These are phyloP conservation scores for Anolis apletophallus DNA, from an alignment of 2,797 vertebrate genomes.

Conservation along the genomic window DNA sequence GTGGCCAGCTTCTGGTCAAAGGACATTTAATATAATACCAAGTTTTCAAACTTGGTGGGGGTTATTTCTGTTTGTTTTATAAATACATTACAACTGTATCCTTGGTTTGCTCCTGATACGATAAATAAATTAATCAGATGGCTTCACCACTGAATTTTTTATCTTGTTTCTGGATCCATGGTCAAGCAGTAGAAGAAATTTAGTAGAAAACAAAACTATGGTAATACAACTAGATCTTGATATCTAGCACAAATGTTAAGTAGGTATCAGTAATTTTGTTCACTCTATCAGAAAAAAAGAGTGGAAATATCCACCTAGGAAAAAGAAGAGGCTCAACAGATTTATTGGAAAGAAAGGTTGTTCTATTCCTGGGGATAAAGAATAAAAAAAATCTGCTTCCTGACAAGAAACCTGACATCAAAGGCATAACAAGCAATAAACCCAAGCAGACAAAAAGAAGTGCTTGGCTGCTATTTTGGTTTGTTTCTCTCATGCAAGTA, in stretches of 20 bases:
- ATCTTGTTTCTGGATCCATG: not conserved
- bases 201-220: not conserved
- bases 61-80: too few species aligned
- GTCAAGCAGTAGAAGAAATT: not conserved
- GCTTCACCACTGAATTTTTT: not conserved
- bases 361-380: not conserved
- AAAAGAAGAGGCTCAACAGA: not conserved
- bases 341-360: slow-evolving; percentile 8
- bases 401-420: slow-evolving; percentile 34
- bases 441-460: not conserved
- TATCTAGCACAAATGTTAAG: not conserved
- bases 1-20: too few species aligned
- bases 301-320: not conserved
- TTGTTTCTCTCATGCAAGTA: not conserved
- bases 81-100: too few species aligned
- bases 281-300: not conserved
- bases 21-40: too few species aligned
- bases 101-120: too few species aligned
- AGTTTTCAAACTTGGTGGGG: too few species aligned
- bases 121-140: too few species aligned
- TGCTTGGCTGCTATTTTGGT: not conserved
- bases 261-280: not conserved
- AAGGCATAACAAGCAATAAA: slow-evolving; percentile 11
- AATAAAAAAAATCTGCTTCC: slow-evolving; percentile 12
- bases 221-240: not conserved